These are phyloP conservation scores for Limnodromus scolopaceus DNA, from an alignment of 2,797 vertebrate species.

Conservation along the genomic window DNA sequence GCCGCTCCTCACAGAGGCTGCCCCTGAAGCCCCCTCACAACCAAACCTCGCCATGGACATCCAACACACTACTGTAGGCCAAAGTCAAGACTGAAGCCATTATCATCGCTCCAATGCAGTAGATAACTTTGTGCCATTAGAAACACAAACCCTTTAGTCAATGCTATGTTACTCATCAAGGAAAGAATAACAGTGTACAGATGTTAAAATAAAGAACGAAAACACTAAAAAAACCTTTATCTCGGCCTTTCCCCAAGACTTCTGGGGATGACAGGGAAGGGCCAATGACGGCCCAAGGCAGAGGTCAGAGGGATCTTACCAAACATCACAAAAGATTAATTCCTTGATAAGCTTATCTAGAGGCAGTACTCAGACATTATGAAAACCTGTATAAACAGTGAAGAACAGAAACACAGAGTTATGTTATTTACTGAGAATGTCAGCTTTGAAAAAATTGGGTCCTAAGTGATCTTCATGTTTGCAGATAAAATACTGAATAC, in stretches of 20 bases:
- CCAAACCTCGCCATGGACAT: not conserved
- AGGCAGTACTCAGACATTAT: not conserved
- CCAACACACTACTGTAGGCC: not conserved
- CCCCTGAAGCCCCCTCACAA: not conserved
- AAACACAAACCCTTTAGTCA: not conserved
- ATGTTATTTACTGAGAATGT: not conserved
- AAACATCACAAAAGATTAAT: not conserved
- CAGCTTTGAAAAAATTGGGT: not conserved
- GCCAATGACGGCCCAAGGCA: not conserved
- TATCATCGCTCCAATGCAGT: not conserved
- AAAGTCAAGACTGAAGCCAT: not conserved
- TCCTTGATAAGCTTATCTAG: not conserved
- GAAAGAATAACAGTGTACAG: not conserved
- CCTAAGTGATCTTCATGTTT: not conserved
- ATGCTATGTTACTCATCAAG: not conserved
- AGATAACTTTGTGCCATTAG: not conserved
- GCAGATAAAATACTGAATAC: not conserved
- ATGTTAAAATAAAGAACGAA: not conserved
- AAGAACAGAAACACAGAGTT: not conserved
- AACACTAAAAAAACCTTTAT: not conserved
- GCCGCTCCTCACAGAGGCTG: not conserved
- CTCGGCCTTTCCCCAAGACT: not conserved
- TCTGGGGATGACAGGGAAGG: not conserved
- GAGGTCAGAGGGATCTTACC: not conserved
- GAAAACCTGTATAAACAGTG: not conserved